Base-by-base conservation (phyloP, 2,113 vertebrate species). In the Gallinago media region DNA sequence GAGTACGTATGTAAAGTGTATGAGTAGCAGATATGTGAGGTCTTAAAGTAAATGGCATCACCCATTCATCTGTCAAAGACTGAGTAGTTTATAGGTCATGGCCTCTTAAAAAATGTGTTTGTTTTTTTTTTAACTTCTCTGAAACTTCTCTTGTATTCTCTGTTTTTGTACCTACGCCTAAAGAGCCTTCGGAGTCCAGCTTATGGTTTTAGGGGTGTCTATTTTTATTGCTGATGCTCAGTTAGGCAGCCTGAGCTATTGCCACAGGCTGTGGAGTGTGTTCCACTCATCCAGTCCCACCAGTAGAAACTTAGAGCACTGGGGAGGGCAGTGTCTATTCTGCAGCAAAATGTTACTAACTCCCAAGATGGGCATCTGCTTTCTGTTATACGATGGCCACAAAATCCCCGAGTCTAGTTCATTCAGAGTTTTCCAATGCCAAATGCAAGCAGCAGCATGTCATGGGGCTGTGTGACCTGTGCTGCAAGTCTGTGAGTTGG, bases 261-360 rank as follows among this genome's bases (percentile, higher is more conserved):
- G 25, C 62, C 36, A 22, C 49, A 10, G 9, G 1, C 3, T 3
- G 29, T 1, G 14, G n/a, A n/a, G 26, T 3, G 3, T 5, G 49
- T 9, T 49, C 40, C 8, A 1, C 31, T 56, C 40, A 8, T 49
- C 31, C 49, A 9, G 54, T n/a, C 49, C 29, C 52, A 36, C 55
- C 55, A 15, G 56, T 4, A 62, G 55, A 38, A 87, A 19, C 80
- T 34, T 29, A 1, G 4, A 42, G n/a, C 26, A 25, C 59, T 74
- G 67, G 40, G 40, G 21, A 68, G 47, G 78, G 20, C 5, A 3
- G 2, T 4, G 20, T 12, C 29, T 17, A 42, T 22, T 27, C 59
- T 77, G 76, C 42, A 54, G 87, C 13, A 55, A 50, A 29, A 34
- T 2, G 27, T n/a, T 38, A 13, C 29, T 4, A 4, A 9, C 52